These are phyloP conservation scores for Pogona vitticeps DNA, from an alignment of 2,113 vertebrate species.

Conservation along the genomic window DNA sequence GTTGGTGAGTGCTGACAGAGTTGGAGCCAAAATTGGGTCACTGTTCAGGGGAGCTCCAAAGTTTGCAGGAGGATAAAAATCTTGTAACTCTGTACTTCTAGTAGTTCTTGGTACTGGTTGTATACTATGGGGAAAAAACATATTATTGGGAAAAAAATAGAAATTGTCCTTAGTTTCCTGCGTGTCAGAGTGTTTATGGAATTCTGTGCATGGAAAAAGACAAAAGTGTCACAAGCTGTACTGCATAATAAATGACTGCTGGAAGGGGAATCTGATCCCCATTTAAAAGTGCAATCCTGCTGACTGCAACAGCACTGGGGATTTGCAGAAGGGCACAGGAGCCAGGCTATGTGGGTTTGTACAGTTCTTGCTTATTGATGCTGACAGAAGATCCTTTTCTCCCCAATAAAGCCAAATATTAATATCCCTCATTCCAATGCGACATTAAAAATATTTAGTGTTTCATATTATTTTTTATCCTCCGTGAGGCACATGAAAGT, in stretches of 20 bases:
- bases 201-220: background rate
- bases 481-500: background rate
- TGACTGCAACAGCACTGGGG: background rate
- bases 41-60: background rate
- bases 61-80: background rate
- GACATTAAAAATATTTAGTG: background rate
- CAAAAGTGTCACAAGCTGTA: background rate
- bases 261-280: background rate
- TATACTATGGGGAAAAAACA: background rate
- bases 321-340: background rate
- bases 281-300: background rate
- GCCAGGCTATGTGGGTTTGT: background rate
- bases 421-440: background rate
- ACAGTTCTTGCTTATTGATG: background rate
- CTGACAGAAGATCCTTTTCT: background rate
- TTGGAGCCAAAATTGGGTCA: background rate
- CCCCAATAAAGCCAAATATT: background rate
- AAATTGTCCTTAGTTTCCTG: background rate
- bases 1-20: background rate
- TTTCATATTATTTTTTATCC: background rate
- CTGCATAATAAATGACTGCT: background rate
- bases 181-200: background rate
- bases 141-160: background rate
- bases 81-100: background rate
- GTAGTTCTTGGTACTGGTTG: background rate